These are phyloP conservation scores for Peromyscus leucopus DNA, from an alignment of 2,113 vertebrate genomes.

Conservation along the genomic window DNA sequence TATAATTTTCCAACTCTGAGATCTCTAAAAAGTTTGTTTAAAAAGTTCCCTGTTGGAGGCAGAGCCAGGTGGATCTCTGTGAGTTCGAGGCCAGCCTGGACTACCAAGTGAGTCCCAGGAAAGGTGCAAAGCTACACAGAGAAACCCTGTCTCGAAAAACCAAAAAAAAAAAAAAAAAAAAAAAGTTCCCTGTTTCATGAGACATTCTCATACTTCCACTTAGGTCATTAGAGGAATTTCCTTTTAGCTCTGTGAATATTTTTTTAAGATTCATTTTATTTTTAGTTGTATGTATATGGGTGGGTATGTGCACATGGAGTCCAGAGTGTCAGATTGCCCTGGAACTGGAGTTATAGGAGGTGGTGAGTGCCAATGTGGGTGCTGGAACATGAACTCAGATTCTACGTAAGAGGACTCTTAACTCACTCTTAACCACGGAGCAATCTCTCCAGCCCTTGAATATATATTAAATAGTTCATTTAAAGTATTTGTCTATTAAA, in stretches of 20 bases:
- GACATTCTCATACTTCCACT: neutral
- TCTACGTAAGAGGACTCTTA: neutral
- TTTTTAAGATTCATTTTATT: neutral
- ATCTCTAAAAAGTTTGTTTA: neutral
- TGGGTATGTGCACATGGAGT: neutral
- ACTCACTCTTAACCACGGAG: neutral
- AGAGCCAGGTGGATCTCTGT: too few relatives aligned
- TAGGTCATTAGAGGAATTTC: neutral
- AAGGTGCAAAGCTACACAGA: too few relatives aligned
- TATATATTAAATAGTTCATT: neutral
- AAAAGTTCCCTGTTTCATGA: neutral
- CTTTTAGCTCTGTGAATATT: neutral
- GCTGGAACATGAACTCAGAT: neutral
- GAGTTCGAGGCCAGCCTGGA: too few relatives aligned
- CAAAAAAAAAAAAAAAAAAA: too few relatives aligned
- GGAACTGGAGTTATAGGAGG: too few relatives aligned
- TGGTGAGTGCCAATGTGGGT: neutral
- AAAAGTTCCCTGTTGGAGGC: neutral
- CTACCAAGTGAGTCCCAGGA: too few relatives aligned
- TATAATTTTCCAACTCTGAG: neutral
- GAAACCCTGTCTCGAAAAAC: too few relatives aligned
- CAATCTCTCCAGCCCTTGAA: neutral
- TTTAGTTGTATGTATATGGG: neutral
- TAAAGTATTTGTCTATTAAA: neutral
- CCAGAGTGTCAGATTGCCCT: neutral